Conservation (phyloP, 2,888 invertebrate genomes). For the Stenchaetothrips biformis region DNA sequence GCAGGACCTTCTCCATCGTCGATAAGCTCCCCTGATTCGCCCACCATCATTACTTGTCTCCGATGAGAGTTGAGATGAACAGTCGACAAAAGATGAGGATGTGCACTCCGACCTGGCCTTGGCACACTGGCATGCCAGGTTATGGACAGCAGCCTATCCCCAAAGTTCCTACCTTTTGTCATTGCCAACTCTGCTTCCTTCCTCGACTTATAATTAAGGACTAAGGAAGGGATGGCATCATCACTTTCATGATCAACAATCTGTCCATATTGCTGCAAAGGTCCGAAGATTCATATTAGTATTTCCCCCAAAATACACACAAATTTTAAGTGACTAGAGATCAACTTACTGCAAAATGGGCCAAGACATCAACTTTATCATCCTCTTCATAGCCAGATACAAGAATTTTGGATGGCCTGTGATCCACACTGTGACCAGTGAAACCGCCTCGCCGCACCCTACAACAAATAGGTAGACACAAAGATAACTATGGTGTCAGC, state of each 20-base stretch:
- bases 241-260: constrained; percentile 75
- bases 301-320: constrained; percentile 26
- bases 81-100: constrained; percentile 31
- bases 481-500: too few species aligned
- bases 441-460: constrained; percentile 38
- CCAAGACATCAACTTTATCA: constrained; percentile 71
- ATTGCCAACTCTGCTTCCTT: constrained; percentile 75
- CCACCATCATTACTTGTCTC: constrained; percentile 43
- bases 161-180: constrained; percentile 69
- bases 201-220: constrained; percentile 68
- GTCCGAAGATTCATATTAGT: constrained; percentile 30
- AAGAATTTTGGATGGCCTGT: constrained; percentile 77
- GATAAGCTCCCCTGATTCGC: constrained; percentile 47
- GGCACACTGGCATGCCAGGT: constrained; percentile 44
- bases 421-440: constrained; percentile 66
- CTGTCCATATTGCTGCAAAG: constrained; percentile 76
- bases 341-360: constrained; percentile 74
- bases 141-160: constrained; percentile 53
- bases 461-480: too few species aligned
- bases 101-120: constrained; percentile 41
- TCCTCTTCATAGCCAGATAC: constrained; percentile 83
- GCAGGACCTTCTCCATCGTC: constrained; percentile 45
- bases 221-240: constrained; percentile 67
- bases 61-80: constrained; percentile 36
- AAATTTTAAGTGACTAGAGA: constrained; percentile 30